Conservation (phyloP, 2,113 vertebrate genomes). For the Hiodon tergisus region DNA sequence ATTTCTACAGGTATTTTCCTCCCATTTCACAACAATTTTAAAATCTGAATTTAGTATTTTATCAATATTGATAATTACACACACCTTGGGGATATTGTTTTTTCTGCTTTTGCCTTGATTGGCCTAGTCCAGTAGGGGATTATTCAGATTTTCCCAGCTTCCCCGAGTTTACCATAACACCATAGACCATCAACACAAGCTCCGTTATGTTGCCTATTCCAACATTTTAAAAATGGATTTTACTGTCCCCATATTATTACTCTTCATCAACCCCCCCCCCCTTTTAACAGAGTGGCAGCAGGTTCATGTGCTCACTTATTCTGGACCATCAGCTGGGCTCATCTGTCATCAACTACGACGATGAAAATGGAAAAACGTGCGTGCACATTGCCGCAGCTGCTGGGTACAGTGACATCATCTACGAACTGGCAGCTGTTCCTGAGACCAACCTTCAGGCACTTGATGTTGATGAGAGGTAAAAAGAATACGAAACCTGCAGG, state of each 20-base stretch:
- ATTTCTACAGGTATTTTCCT: too few relatives aligned
- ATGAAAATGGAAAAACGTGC: conserved; percentile 81
- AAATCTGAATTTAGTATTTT: too few relatives aligned
- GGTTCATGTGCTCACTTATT: conserved; percentile 74
- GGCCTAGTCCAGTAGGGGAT: too few relatives aligned
- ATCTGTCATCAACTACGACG: conserved; percentile 79
- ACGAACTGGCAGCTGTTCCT: conserved; percentile 70
- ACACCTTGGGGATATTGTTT: too few relatives aligned
- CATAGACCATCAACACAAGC: too few relatives aligned
- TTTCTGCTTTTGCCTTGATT: too few relatives aligned
- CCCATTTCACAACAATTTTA: too few relatives aligned
- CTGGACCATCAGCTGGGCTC: conserved; percentile 73
- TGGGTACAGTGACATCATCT: conserved; percentile 77
- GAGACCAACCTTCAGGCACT: conserved; percentile 83
- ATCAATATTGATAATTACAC: too few relatives aligned
- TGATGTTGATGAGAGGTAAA: conserved; percentile 81
- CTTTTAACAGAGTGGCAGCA: conserved; percentile 72
- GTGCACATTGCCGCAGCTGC: conserved; percentile 70
- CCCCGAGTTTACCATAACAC: too few relatives aligned
- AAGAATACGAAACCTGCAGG: background rate
- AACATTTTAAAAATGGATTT: too few relatives aligned
- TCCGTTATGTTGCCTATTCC: too few relatives aligned
- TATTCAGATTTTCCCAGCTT: too few relatives aligned
- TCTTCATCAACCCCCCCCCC: background rate
- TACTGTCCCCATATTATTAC: background rate